A percentile compares a stretch with the other conserved stretches of the same genome.
These are phyloP conservation scores for Remorina albescens DNA, from an alignment of 2,797 vertebrate species.

Conservation along the genomic window DNA sequence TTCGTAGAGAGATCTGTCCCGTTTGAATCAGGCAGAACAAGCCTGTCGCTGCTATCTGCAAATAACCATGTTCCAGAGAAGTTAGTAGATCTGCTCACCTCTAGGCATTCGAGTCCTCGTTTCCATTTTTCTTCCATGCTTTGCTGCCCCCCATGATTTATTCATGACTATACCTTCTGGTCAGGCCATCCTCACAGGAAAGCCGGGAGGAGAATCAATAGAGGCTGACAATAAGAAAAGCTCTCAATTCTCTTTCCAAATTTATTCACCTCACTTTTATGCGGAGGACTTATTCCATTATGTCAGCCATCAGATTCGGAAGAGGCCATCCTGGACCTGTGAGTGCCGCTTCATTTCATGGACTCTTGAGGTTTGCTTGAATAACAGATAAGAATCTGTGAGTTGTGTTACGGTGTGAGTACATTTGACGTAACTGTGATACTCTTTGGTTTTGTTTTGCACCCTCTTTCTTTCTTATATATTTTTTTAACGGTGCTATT, in stretches of 20 bases:
- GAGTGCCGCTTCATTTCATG: constrained; percentile 2
- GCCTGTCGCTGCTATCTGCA: background rate
- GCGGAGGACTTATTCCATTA: constrained; percentile 39
- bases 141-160: constrained; percentile 74
- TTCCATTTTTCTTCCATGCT: constrained; percentile 58
- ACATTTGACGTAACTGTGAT: too few species aligned
- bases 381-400: background rate
- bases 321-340: background rate
- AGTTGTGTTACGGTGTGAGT: background rate
- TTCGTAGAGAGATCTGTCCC: constrained; percentile 3
- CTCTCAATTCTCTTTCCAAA: constrained; percentile 22
- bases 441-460: background rate
- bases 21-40: constrained; percentile 21
- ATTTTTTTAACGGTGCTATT: too few species aligned
- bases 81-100: constrained; percentile 47
- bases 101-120: constrained; percentile 50
- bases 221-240: constrained; percentile 43
- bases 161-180: constrained; percentile 70
- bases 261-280: constrained; percentile 22
- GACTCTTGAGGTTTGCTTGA: background rate
- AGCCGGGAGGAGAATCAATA: constrained; percentile 66
- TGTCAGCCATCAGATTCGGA: constrained; percentile 22
- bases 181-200: constrained; percentile 56
- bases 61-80: background rate
- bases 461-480: too few species aligned